Evolutionary conservation across 2,888 invertebrate species (phyloP).

Genomic region (Pterostichus madidus): DNA sequence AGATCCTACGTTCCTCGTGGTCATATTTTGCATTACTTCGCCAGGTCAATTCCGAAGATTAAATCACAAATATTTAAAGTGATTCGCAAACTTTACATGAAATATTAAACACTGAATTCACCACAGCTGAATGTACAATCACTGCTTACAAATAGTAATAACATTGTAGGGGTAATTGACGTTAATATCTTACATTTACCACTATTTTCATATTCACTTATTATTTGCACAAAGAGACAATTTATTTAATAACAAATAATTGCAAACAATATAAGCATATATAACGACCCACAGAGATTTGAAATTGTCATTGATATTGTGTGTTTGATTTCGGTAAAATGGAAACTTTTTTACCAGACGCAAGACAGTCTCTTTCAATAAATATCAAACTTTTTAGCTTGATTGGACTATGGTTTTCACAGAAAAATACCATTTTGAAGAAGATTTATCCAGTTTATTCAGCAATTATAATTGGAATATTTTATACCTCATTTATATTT

Average conservation of each 20-base stretch:
- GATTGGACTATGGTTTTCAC: slow-evolving; percentile 55
- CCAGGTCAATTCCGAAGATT: slow-evolving; percentile 56
- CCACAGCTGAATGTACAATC: neutral
- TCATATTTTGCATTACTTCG: slow-evolving; percentile 68
- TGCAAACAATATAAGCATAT: neutral
- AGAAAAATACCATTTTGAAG: slow-evolving; percentile 8
- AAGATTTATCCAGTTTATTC: slow-evolving; percentile 44
- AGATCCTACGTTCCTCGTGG: slow-evolving; percentile 68
- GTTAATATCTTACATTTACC: neutral
- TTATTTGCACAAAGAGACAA: slow-evolving; percentile 1
- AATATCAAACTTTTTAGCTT: slow-evolving; percentile 33
- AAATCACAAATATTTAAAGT: slow-evolving; percentile 28
- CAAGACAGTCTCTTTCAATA: slow-evolving; percentile 53
- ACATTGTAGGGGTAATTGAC: neutral
- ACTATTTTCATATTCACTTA: slow-evolving; percentile 12
- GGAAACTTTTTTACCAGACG: neutral
- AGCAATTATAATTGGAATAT: slow-evolving; percentile 66
- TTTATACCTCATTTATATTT: slow-evolving; percentile 53
- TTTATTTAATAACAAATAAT: slow-evolving; percentile 8
- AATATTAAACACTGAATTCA: neutral
- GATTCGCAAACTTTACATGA: neutral
- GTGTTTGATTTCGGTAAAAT: neutral
- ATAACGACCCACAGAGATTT: neutral
- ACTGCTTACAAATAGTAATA: neutral
- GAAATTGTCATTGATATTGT: neutral